These are phyloP conservation scores for Elegia similella DNA, from an alignment of 2,888 invertebrate genomes.

Conservation along the genomic window DNA sequence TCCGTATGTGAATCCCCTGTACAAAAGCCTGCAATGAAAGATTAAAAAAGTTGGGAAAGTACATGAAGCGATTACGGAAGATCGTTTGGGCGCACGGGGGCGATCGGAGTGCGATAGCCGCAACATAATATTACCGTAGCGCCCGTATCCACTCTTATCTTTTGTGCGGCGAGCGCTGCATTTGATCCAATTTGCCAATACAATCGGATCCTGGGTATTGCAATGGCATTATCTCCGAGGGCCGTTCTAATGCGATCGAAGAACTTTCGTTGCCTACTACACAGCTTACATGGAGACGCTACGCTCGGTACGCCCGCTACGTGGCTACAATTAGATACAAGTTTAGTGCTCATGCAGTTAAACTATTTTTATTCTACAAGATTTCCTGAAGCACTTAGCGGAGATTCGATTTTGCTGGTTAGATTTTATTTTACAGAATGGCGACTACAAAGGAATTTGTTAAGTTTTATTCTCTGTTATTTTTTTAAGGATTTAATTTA, in stretches of 20 bases:
- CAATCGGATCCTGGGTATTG: slow-evolving; percentile 78
- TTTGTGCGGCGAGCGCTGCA: slow-evolving; percentile 77
- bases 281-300: slow-evolving; percentile 12
- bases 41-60: slow-evolving; percentile 46
- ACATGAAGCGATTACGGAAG: slow-evolving; percentile 46
- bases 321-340: slow-evolving; percentile 17
- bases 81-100: slow-evolving; percentile 44
- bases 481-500: background rate
- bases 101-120: slow-evolving; percentile 53
- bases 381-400: slow-evolving; percentile 5
- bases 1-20: slow-evolving; percentile 36
- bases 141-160: slow-evolving; percentile 72
- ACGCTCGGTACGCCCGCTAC: background rate
- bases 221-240: slow-evolving; percentile 75
- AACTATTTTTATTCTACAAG: slow-evolving; percentile 15
- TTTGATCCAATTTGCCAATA: slow-evolving; percentile 82
- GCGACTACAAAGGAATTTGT: slow-evolving; percentile 2
- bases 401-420: slow-evolving; percentile 9
- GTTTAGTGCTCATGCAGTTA: slow-evolving; percentile 9
- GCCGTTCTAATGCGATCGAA: slow-evolving; percentile 68
- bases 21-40: slow-evolving; percentile 44
- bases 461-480: background rate
- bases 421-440: slow-evolving; percentile 15
- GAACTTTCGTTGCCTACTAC: slow-evolving; percentile 53
- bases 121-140: slow-evolving; percentile 63